These are phyloP conservation scores for Caenorhabditis doughertyi DNA, from an alignment of 2,888 invertebrate species.

Conservation along the genomic window DNA sequence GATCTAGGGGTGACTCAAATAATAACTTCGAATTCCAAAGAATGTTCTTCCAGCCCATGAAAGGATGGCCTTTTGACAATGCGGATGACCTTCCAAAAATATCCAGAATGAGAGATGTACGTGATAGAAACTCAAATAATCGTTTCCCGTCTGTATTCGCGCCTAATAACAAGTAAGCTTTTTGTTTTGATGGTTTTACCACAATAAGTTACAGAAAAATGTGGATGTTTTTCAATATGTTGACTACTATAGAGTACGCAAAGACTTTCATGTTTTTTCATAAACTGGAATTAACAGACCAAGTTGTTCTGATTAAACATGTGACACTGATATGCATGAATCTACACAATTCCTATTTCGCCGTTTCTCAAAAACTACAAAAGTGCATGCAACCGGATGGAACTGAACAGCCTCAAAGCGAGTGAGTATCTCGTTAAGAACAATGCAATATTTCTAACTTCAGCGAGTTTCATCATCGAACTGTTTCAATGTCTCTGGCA, in stretches of 20 bases:
- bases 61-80: slow-evolving; percentile 8
- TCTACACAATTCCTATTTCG: slow-evolving; percentile 26
- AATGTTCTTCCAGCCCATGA: slow-evolving; percentile 28
- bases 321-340: slow-evolving; percentile 27
- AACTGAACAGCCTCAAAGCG: not conserved
- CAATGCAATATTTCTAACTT: not conserved
- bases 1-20: slow-evolving; percentile 6
- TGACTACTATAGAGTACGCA: slow-evolving; percentile 31
- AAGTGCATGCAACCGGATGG: slow-evolving; percentile 26
- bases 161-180: not conserved
- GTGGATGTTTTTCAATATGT: slow-evolving; percentile 37
- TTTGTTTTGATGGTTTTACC: not conserved
- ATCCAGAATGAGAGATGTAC: slow-evolving; percentile 10
- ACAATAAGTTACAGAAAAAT: not conserved
- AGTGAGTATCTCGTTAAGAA: not conserved
- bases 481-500: not conserved
- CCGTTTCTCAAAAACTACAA: slow-evolving; percentile 9
- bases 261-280: slow-evolving; percentile 35
- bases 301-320: slow-evolving; percentile 5
- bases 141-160: not conserved
- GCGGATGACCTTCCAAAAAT: not conserved
- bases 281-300: slow-evolving; percentile 15
- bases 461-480: slow-evolving; percentile 11
- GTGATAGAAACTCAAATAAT: not conserved
- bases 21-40: not conserved